Base-by-base conservation (phyloP, 2,888 invertebrate species). In the Trichacis sp. region DNA sequence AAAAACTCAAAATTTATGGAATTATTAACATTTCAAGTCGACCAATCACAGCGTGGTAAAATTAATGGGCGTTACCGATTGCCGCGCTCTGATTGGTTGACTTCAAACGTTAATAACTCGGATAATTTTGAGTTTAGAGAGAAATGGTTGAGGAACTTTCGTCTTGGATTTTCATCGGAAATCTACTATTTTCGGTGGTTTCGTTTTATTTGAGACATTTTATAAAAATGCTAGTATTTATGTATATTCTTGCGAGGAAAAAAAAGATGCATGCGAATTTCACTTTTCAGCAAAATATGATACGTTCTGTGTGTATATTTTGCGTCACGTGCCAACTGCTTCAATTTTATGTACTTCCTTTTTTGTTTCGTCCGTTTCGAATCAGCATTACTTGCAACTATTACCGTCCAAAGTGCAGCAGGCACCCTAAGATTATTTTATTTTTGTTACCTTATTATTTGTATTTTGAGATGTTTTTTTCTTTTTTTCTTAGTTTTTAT, bases 361-460 rank as follows among this genome's bases (percentile, higher is more conserved):
- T 64, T 73, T 72, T 56, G 53, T 48, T 19, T 51, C 40, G n/a
- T 40, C 53, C 24, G 33, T 63, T 47, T 64, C 56, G 47, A 72
- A 65, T 71, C 76, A 76, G 75, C 77, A 80, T 79, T 81, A 80
- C 75, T 80, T 71, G 77, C 78, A 80, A 80, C 78, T 70, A 73
- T 77, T 77, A 79, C 82, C 81, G 81, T 82, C 82, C 82, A 82
- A 80, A 77, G 75, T 77, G 77, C 77, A 78, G 77, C 79, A 72
- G 74, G 68, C 72, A 69, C 74, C 71, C 73, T 70, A 64, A 73
- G 67, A 73, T 75, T 70, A 71, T 74, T 70, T 74, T 74, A 64
- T 75, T 74, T 72, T 61, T 66, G 62, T 62, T 66, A 62, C 33
- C 45, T 24, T 47, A 59, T 55, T n/a, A n/a, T n/a, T n/a, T 61